Conservation (phyloP, 1,140 invertebrate species). For the Tetramorium simillimum region DNA sequence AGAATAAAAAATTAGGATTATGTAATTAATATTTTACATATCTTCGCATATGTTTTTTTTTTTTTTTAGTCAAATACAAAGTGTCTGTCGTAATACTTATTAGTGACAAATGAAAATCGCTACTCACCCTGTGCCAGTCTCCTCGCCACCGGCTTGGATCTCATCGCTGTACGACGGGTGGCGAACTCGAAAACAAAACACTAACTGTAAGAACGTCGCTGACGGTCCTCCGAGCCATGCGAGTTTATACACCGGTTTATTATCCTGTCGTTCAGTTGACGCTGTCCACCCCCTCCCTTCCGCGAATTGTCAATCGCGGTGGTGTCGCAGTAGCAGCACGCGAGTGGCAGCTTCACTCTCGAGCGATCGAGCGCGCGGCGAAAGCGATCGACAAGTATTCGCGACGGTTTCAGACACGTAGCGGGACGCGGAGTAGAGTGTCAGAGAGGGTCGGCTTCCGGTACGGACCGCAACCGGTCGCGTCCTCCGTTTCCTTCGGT, state of each 20-base stretch:
- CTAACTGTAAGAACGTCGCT: constrained; percentile 75
- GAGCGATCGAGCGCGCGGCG: not conserved
- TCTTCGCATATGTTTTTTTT: not conserved
- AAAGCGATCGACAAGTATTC: constrained; percentile 17
- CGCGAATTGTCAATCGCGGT: not conserved
- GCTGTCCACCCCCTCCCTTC: constrained; percentile 42
- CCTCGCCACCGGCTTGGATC: constrained; percentile 85
- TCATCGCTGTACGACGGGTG: constrained; percentile 82
- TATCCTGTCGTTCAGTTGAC: constrained; percentile 68
- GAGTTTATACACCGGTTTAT: constrained; percentile 69
- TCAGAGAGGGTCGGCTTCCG: constrained; percentile 58
- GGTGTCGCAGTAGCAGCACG: not conserved
- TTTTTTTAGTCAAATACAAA: not conserved
- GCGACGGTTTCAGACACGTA: constrained; percentile 12
- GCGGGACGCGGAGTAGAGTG: not conserved
- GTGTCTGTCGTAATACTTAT: not conserved
- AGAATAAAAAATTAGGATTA: not conserved
- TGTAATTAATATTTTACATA: not conserved
- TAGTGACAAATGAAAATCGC: not conserved
- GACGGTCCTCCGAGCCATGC: constrained; percentile 82
- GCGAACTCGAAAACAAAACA: constrained; percentile 81
- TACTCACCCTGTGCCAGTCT: constrained; percentile 85
- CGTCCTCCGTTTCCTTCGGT: constrained; percentile 52
- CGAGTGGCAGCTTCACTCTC: constrained; percentile 8
- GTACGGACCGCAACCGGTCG: constrained; percentile 53